Evolutionary conservation across 2,797 vertebrate genomes (phyloP).

Genomic region (Podarcis siculus): DNA sequence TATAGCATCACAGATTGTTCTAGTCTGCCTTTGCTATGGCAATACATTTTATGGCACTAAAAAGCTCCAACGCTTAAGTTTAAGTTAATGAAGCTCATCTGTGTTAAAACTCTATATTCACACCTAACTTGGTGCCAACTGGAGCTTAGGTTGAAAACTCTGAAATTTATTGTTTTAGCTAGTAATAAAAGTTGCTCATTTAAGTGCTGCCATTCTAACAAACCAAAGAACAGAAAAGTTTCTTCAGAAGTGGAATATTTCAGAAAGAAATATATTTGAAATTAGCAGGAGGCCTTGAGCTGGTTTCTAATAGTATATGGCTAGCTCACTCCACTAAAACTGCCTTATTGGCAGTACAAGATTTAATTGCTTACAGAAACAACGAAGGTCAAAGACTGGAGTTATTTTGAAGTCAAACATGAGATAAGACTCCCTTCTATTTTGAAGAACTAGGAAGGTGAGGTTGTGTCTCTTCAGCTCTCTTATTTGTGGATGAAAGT

Average conservation of each 20-base stretch:
- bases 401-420: background rate
- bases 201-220: background rate
- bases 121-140: background rate
- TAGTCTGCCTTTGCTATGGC: background rate
- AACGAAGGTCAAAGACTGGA: background rate
- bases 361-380: too few relatives aligned
- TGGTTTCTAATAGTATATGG: background rate
- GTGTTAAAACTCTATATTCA: background rate
- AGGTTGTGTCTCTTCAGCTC: too few relatives aligned
- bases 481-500: too few relatives aligned
- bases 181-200: background rate
- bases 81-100: background rate
- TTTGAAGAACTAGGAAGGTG: too few relatives aligned
- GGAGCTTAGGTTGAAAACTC: background rate
- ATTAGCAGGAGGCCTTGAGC: background rate
- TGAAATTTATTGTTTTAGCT: background rate
- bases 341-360: background rate
- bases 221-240: too few relatives aligned
- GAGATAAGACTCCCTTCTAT: too few relatives aligned
- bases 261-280: background rate
- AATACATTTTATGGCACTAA: background rate
- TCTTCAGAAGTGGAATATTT: background rate
- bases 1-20: constrained; percentile 6
- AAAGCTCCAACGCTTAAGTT: background rate
- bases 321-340: background rate